Conservation (phyloP, 2,888 invertebrate species). For the Epinotia bilunana region DNA sequence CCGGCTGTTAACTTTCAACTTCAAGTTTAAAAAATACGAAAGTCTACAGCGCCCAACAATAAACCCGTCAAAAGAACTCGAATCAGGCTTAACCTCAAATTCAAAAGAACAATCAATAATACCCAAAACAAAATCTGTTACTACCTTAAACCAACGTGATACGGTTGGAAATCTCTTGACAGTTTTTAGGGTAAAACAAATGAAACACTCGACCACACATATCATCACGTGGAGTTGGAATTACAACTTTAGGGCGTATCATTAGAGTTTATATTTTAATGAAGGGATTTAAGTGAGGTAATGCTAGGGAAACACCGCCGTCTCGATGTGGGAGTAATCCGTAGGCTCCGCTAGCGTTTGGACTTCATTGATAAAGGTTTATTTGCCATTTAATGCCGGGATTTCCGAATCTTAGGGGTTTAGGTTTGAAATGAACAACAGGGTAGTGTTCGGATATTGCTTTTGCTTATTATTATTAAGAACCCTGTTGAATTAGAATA, state of each 20-base stretch:
- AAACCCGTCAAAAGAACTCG: conserved; percentile 18
- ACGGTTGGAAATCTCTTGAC: neutral
- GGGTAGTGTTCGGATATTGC: neutral
- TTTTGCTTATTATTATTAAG: too few species aligned
- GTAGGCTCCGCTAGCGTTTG: conserved; percentile 27
- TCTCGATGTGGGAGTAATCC: conserved; percentile 40
- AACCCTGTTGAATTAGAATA: too few species aligned
- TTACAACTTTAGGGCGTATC: neutral
- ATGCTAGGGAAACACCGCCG: conserved; percentile 12
- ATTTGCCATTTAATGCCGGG: conserved; percentile 35
- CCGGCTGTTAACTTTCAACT: neutral
- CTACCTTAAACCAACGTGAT: neutral
- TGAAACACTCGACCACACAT: conserved; percentile 16
- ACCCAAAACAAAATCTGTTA: neutral
- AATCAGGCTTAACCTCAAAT: conserved; percentile 30
- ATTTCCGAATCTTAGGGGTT: conserved; percentile 33
- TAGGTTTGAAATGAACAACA: conserved; percentile 15
- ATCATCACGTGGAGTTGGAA: neutral
- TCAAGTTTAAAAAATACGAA: neutral
- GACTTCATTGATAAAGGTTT: conserved; percentile 41
- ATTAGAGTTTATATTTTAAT: neutral
- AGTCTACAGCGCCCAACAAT: conserved; percentile 15
- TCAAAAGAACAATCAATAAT: conserved; percentile 25
- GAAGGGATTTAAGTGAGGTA: neutral
- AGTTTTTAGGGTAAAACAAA: conserved; percentile 25